Evolutionary conservation across 2,888 invertebrate genomes (phyloP).

Genomic region (Erebia aethiops): DNA sequence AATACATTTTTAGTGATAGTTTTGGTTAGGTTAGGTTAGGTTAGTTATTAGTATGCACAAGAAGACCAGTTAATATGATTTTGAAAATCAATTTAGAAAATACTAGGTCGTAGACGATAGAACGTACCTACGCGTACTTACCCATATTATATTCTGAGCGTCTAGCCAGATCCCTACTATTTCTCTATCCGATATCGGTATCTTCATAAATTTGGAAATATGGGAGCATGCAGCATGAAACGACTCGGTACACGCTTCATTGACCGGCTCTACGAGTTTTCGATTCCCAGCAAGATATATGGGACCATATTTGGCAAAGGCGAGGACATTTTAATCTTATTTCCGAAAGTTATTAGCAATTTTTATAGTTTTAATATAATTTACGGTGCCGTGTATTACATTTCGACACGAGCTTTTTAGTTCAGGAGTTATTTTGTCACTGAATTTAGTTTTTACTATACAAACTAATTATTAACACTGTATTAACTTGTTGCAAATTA

Average conservation of each 20-base stretch:
- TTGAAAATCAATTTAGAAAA: neutral
- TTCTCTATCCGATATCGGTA: constrained; percentile 14
- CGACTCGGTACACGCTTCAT: constrained; percentile 37
- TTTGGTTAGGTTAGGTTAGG: too few relatives aligned
- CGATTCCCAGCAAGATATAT: constrained; percentile 27
- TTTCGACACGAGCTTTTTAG: too few relatives aligned
- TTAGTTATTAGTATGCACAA: too few relatives aligned
- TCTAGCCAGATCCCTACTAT: constrained; percentile 11
- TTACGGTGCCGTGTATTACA: neutral
- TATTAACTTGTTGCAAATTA: too few relatives aligned
- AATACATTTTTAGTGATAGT: too few relatives aligned
- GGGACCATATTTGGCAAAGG: constrained; percentile 24
- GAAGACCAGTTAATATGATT: neutral
- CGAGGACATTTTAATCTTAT: constrained; percentile 18
- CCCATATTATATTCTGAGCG: neutral
- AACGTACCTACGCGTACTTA: neutral
- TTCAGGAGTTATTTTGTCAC: too few relatives aligned
- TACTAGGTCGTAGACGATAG: neutral
- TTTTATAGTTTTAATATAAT: neutral
- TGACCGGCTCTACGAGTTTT: constrained; percentile 31
- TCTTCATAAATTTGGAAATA: constrained; percentile 35
- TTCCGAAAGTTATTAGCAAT: constrained; percentile 12
- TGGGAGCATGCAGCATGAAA: constrained; percentile 36
- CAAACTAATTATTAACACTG: too few relatives aligned
- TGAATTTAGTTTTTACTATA: too few relatives aligned